Conservation (phyloP, 2,113 vertebrate species). For the Candoia aspera region DNA sequence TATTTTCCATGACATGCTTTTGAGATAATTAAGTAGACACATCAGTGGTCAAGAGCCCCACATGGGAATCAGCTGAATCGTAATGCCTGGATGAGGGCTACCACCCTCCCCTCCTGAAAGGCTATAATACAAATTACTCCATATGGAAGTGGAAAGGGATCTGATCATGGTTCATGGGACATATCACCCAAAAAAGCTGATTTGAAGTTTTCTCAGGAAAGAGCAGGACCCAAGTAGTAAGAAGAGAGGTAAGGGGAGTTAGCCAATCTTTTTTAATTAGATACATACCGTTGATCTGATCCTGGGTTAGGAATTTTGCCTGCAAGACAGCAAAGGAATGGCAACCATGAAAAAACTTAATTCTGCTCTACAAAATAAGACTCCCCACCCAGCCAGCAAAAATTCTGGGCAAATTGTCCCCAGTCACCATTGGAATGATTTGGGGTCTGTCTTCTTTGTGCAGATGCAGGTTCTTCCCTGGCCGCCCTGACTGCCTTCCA, state of each 20-base stretch:
- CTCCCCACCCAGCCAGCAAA: background rate
- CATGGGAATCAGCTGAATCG: background rate
- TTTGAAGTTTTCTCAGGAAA: background rate
- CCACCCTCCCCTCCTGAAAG: background rate
- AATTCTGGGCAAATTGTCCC: background rate
- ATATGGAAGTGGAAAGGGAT: background rate
- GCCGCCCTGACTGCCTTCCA: background rate
- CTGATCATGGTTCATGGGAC: background rate
- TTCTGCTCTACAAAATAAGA: background rate
- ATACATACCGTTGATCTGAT: conserved; percentile 87
- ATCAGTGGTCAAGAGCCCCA: background rate
- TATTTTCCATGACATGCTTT: background rate
- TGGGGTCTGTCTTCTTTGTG: background rate
- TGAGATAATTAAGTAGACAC: background rate
- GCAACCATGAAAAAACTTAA: background rate
- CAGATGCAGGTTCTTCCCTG: rapidly evolving
- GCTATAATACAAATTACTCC: background rate
- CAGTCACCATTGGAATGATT: conserved; percentile 62
- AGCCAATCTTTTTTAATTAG: background rate
- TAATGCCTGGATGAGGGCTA: no score
- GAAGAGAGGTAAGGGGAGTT: no score
- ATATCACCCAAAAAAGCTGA: background rate
- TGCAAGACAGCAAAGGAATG: conserved; percentile 56
- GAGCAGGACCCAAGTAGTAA: background rate
- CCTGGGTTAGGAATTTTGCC: conserved; percentile 90